Base-by-base conservation (phyloP, 2,113 vertebrate genomes). In the Actenoides lindsayi region DNA sequence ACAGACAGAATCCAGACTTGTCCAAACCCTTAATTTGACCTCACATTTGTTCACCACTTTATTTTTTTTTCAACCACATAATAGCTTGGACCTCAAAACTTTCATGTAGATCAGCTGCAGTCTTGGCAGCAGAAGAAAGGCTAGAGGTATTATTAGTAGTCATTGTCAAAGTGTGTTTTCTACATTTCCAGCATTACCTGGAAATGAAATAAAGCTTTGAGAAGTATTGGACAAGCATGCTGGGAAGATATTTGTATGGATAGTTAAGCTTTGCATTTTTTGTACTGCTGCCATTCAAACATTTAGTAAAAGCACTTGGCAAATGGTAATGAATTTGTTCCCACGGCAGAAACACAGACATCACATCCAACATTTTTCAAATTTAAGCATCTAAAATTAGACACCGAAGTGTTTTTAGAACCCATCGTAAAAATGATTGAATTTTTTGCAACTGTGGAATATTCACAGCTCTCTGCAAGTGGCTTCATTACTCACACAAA, bases 381-480 rank as follows among this genome's bases (percentile, higher is more conserved):
- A 80, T 85, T 62, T 76, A 84, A 91, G 24, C 81, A n/a, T 82
- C 44, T 87, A 51, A 74, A 93, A 95, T 94, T 84, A 84, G 80
- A 91, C 95, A 91, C 75, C 18, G 11, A 93, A 96, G 85, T 67
- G 59, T 20, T 91, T 96, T 95, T 81, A 90, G 79, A 91, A 67
- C 35, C n/a, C 27, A 2, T 76, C 50, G 70, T 86, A 68, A 92
- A 93, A 88, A 62, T 53, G 17, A 91, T 70, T 63, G 23, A n/a
- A 74, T 83, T 96, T 94, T 94, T 96, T 91, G 90, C 50, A 54
- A 50, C 67, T 90, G 25, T 51, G 35, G 46, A 74, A 80, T 79
- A 44, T 13, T 87, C 65, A 54, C 16, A 77, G 67, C 54, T 93
- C 85, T 93, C 92, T 78, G 83, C 76, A 63, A 92, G 76, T 48